Evolutionary conservation across 2,113 vertebrate genomes (phyloP), one percentile per base, ranked within the genome.

Genomic region (Paradoxurus hermaphroditus): DNA sequence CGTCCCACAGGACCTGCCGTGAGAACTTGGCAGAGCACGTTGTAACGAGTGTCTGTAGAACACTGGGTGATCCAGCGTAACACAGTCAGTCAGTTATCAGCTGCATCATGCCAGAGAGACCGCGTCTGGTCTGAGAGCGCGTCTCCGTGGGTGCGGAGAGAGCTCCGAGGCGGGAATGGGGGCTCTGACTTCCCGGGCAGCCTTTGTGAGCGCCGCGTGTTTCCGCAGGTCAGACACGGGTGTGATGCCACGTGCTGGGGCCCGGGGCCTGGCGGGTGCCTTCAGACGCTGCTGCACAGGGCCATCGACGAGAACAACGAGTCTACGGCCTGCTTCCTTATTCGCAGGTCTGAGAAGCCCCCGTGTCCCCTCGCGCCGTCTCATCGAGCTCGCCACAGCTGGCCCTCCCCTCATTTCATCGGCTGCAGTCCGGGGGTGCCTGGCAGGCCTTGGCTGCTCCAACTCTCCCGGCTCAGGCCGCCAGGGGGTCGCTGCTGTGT

Each of bases 221-320:
- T 98, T 96, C 81, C 41, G 53, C 94, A 99, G 99, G 99, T 99
- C 31, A 99, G 99, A 77, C 99, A 99, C 49, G 99, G 99, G 75
- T 99, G 99, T 95, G 99, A 99, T 96, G 98, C 99, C 2, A 99
- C 99, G 0, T 99, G 99, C 72, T 99, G 99, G 99, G 99, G 99
- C 39, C 85, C 98, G 2, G 99, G 99, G 23, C 99, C 99, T 1
- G 99, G 99, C 27, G 99, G 99, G 79, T 99, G 99, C 97, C 98
- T 99, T 59, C 99, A 99, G 98, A 99, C 99, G 0, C 99, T 99
- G 72, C 98, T 99, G 67, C 99, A 99, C 79, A 98, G 99, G 98
- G 99, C 99, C 87, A 99, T 99, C 27, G 99, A 99, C 92, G 99
- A 99, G 96, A 99, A 99, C 98, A 99, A 99, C 12, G 99, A 99